Evolutionary conservation across 1,140 invertebrate genomes (phyloP).

Genomic region (Drosophila pandora): DNA sequence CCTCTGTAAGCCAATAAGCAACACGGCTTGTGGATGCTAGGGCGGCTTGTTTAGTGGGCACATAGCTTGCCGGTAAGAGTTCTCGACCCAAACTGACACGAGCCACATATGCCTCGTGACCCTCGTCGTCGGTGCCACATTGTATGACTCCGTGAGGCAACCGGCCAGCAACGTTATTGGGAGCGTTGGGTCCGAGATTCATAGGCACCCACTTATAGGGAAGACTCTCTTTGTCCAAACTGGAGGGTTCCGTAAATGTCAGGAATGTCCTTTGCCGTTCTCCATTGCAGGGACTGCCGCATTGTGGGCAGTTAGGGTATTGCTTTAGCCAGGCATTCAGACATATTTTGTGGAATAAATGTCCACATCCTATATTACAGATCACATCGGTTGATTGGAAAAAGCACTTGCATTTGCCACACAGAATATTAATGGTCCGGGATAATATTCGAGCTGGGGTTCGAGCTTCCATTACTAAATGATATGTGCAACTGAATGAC

Average conservation of each 20-base stretch:
- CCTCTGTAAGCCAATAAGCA: constrained; percentile 27
- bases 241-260: constrained; percentile 61
- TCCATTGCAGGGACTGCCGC: constrained; percentile 47
- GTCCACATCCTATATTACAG: constrained; percentile 46
- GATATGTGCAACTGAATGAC: too few species aligned
- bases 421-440: too few species aligned
- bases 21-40: constrained; percentile 50
- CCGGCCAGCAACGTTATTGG: too few species aligned
- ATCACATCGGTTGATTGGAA: too few species aligned
- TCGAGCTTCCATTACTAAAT: too few species aligned
- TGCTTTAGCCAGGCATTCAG: constrained; percentile 53
- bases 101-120: constrained; percentile 66
- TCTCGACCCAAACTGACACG: constrained; percentile 59
- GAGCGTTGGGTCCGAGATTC: constrained; percentile 28
- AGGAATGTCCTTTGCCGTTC: constrained; percentile 60
- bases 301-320: constrained; percentile 69
- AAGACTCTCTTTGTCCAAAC: constrained; percentile 34
- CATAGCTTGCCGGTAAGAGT: constrained; percentile 64
- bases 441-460: too few species aligned
- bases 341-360: constrained; percentile 70
- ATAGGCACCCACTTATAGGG: constrained; percentile 47
- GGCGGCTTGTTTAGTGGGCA: constrained; percentile 50
- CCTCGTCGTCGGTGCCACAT: constrained; percentile 61
- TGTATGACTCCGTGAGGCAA: constrained; percentile 53
- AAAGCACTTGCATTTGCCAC: too few species aligned